Evolutionary conservation across 2,797 vertebrate genomes (phyloP).

Genomic region (Hypotaenidia okinawae): DNA sequence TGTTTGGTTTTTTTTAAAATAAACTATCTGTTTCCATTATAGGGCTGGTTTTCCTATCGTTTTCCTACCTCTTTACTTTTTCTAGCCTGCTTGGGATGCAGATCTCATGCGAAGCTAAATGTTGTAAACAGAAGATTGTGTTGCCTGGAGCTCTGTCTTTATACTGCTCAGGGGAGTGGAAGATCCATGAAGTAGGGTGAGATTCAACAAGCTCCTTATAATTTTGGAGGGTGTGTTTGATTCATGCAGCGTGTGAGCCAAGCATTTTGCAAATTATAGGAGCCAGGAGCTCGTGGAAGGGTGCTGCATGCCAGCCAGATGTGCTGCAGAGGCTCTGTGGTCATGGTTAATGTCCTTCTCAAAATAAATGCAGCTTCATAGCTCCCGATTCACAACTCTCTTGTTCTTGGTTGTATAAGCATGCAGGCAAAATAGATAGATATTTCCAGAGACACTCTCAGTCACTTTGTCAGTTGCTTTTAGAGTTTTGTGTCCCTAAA

Average conservation of each 20-base stretch:
- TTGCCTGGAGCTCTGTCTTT: not conserved
- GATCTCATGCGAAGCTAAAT: not conserved
- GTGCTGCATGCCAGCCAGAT: not conserved
- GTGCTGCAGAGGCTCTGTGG: not conserved
- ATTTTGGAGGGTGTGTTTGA: not conserved
- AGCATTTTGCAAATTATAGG: not conserved
- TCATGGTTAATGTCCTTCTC: not conserved
- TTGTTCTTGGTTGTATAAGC: conserved; percentile 13
- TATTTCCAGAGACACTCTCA: conserved; percentile 16
- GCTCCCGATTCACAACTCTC: not conserved
- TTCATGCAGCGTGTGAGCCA: accelerated
- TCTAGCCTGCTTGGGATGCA: not conserved
- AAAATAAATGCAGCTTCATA: not conserved
- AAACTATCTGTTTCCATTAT: not conserved
- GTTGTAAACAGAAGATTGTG: not conserved
- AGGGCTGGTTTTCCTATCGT: not conserved
- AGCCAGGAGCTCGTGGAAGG: not conserved
- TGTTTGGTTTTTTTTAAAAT: not conserved
- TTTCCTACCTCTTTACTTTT: not conserved
- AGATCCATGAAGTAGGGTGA: not conserved
- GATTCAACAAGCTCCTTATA: not conserved
- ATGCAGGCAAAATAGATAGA: not conserved
- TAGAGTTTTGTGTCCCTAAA: not conserved
- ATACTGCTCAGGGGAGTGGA: not conserved
- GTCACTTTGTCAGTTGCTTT: conserved; percentile 19